Percentiles rank a stretch among this genome's conserved stretches.
Evolutionary conservation across 2,797 vertebrate genomes (phyloP).

Genomic region (Syngnathus acus): DNA sequence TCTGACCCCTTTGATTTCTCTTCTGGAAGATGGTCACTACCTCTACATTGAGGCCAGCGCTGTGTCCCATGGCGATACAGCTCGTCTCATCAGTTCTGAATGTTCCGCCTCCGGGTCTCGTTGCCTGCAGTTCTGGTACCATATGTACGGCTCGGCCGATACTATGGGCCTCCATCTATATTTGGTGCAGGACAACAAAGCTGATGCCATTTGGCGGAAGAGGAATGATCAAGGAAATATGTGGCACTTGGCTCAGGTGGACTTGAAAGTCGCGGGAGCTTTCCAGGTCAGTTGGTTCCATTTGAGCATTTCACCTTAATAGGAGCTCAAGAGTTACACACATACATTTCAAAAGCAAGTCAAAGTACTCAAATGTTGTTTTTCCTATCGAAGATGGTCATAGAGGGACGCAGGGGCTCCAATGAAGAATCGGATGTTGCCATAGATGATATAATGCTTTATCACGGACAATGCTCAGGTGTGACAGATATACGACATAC

Average conservation of each 20-base stretch:
- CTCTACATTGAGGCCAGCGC: slow-evolving; percentile 59
- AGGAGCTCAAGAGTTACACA: background rate
- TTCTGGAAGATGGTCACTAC: slow-evolving; percentile 56
- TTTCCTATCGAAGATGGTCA: slow-evolving; percentile 56
- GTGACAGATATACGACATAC: background rate
- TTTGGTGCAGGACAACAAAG: slow-evolving; percentile 38
- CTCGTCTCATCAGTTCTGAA: slow-evolving; percentile 48
- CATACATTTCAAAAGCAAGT: background rate
- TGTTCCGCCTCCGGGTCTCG: slow-evolving; percentile 50
- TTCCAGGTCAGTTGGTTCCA: slow-evolving; percentile 40
- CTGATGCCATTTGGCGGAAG: slow-evolving; percentile 42
- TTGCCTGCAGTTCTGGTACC: slow-evolving; percentile 75
- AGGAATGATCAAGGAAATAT: slow-evolving; percentile 62
- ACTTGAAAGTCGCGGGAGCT: slow-evolving; percentile 42
- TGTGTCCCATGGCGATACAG: slow-evolving; percentile 39
- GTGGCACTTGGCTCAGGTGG: slow-evolving; percentile 63
- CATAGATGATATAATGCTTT: slow-evolving; percentile 69
- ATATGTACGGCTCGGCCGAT: slow-evolving; percentile 66
- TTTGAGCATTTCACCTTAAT: background rate
- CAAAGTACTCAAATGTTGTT: background rate
- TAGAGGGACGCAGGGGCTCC: slow-evolving; percentile 68
- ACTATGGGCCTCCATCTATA: slow-evolving; percentile 69
- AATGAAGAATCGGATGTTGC: slow-evolving; percentile 66
- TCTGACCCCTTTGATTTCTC: background rate
- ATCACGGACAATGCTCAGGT: slow-evolving; percentile 61